These are phyloP conservation scores for Tiphia femorata DNA, from an alignment of 2,888 invertebrate species.

Conservation along the genomic window DNA sequence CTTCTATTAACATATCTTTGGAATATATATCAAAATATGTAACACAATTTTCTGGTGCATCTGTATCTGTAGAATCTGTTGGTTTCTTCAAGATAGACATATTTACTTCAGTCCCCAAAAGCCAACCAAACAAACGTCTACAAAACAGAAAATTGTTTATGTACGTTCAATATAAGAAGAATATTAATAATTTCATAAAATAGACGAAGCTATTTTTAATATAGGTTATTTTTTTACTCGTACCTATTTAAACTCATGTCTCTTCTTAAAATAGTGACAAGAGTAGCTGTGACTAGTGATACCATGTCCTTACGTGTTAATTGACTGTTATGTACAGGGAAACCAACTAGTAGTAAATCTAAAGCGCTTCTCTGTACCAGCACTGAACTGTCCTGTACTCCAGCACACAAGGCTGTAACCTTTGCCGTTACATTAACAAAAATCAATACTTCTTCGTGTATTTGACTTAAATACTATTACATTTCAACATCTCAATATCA, in stretches of 20 bases:
- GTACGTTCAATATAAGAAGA: slow-evolving; percentile 19
- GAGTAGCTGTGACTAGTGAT: slow-evolving; percentile 79
- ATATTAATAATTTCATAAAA: slow-evolving; percentile 32
- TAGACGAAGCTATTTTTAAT: slow-evolving; percentile 6
- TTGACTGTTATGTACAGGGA: slow-evolving; percentile 87
- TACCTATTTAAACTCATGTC: slow-evolving; percentile 91
- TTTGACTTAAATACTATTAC: too few relatives aligned
- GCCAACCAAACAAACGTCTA: slow-evolving; percentile 86
- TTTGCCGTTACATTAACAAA: slow-evolving; percentile 55
- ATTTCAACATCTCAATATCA: too few relatives aligned
- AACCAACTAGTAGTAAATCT: slow-evolving; percentile 85
- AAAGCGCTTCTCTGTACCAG: slow-evolving; percentile 88
- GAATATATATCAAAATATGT: slow-evolving; percentile 79
- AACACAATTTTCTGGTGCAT: slow-evolving; percentile 61
- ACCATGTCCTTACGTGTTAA: slow-evolving; percentile 78
- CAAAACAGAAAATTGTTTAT: not conserved
- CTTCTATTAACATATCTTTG: slow-evolving; percentile 76
- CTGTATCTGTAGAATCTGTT: slow-evolving; percentile 54
- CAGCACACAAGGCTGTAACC: slow-evolving; percentile 83
- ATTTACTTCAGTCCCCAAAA: slow-evolving; percentile 80
- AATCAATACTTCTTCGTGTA: too few relatives aligned
- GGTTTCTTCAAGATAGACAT: slow-evolving; percentile 66
- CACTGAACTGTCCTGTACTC: slow-evolving; percentile 84
- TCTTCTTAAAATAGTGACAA: slow-evolving; percentile 82
- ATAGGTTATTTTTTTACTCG: slow-evolving; percentile 13